Conservation (phyloP, 1,140 invertebrate species). For the Popillia japonica region DNA sequence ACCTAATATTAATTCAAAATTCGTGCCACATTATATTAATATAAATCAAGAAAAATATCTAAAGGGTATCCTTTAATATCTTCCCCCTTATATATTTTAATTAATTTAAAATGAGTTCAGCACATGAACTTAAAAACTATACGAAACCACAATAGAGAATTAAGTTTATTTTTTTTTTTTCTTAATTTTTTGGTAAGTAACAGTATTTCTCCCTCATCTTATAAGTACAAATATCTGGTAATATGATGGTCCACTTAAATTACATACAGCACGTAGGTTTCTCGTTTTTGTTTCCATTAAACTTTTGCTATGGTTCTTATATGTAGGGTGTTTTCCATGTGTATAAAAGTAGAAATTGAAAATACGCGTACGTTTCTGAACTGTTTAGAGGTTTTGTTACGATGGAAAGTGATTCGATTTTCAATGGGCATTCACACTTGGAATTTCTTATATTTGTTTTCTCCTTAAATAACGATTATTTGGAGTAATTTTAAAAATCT, state of each 20-base stretch:
- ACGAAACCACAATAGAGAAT: slow-evolving; percentile 28
- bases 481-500: background rate
- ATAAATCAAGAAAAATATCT: slow-evolving; percentile 28
- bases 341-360: slow-evolving; percentile 38
- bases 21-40: slow-evolving; percentile 4
- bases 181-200: slow-evolving; percentile 28
- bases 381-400: background rate
- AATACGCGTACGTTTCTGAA: slow-evolving; percentile 27
- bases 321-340: slow-evolving; percentile 7
- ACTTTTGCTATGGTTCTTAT: slow-evolving; percentile 32
- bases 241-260: slow-evolving; percentile 39
- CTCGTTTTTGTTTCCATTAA: background rate
- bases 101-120: slow-evolving; percentile 30
- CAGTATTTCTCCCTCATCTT: background rate
- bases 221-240: slow-evolving; percentile 39
- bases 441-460: background rate
- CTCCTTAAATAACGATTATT: background rate
- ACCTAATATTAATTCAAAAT: slow-evolving; percentile 9
- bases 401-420: slow-evolving; percentile 36
- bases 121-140: slow-evolving; percentile 32
- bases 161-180: background rate
- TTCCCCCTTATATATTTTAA: background rate
- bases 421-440: slow-evolving; percentile 28
- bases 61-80: background rate
- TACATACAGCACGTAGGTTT: slow-evolving; percentile 34